These are phyloP conservation scores for Camponotus fellah DNA, from an alignment of 2,888 invertebrate genomes.

Conservation along the genomic window DNA sequence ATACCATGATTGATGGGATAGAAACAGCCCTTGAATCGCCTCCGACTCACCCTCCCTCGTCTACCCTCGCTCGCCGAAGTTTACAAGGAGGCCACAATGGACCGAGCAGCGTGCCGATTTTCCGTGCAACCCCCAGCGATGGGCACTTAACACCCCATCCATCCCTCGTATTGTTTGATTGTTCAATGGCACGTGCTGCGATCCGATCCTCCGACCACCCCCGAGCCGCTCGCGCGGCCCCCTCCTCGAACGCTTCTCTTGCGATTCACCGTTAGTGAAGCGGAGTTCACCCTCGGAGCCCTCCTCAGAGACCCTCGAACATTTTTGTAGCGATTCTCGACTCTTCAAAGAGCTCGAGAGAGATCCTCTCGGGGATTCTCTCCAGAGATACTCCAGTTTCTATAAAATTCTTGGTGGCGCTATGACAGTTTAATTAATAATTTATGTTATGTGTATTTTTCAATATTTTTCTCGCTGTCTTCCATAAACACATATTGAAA, in stretches of 20 bases:
- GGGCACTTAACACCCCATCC: slow-evolving; percentile 70
- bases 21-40: slow-evolving; percentile 77
- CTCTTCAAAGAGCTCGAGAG: slow-evolving; percentile 20
- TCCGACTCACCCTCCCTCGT: slow-evolving; percentile 8
- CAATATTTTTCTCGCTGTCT: neutral
- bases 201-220: slow-evolving; percentile 12
- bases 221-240: neutral
- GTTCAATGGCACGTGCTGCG: slow-evolving; percentile 64
- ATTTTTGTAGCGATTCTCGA: slow-evolving; percentile 36
- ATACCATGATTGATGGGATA: slow-evolving; percentile 82
- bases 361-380: neutral
- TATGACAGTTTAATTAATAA: slow-evolving; percentile 19
- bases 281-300: slow-evolving; percentile 45
- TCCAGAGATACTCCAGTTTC: neutral
- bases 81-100: slow-evolving; percentile 77
- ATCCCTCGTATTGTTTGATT: slow-evolving; percentile 71
- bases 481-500: neutral
- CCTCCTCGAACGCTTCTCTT: slow-evolving; percentile 47
- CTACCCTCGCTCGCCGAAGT: slow-evolving; percentile 59
- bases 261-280: slow-evolving; percentile 56
- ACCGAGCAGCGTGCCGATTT: slow-evolving; percentile 64
- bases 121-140: slow-evolving; percentile 53
- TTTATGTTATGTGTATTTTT: neutral
- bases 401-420: neutral
- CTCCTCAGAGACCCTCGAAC: slow-evolving; percentile 40